Base-by-base conservation (phyloP, 2,888 invertebrate species). In the Aphidius colemani region DNA sequence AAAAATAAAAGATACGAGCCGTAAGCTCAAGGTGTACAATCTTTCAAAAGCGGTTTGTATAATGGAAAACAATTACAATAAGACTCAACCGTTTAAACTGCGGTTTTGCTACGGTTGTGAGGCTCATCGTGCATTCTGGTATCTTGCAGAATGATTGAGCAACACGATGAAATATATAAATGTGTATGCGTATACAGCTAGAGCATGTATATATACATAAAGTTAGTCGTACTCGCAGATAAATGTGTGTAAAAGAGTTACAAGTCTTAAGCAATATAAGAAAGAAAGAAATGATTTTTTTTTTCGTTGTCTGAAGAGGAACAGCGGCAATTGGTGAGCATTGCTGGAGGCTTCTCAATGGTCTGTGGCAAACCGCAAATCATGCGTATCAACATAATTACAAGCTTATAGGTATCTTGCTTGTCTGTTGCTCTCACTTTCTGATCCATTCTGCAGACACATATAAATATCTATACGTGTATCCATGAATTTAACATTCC, bases 321-420 rank as follows among this genome's bases (percentile, higher is more conserved):
- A 63, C 53, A 49, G 53, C 53, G 46, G 73, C 77, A 78, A 77
- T 73, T 76, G 75, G 78, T 78, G 77, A 80, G 75, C 77, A 77
- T 72, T 75, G 80, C 80, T 79, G 75, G 74, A 72, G 78, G 79
- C 78, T 73, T 71, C 69, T 70, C 70, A 63, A 66, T 72, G 75
- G 75, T 77, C 74, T 80, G 80, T 74, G 79, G 81, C 79, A 59
- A 66, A 79, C 81, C 80, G 79, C 80, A 82, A 81, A 82, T 82
- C 82, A 82, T 82, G 81, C 82, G 82, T 82, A 82, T 82, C 82
- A 82, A 82, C 82, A 80, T 82, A 82, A 82, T 82, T 82, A 82
- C 82, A 82, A 82, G 82, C 82, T 81, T 79, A 30, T 30, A 77
- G 82, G 78, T 81, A 81, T 81, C 82, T 30, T 30, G 82, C 80